Evolutionary conservation across 2,888 invertebrate genomes (phyloP).

Genomic region (Agriopis marginaria): DNA sequence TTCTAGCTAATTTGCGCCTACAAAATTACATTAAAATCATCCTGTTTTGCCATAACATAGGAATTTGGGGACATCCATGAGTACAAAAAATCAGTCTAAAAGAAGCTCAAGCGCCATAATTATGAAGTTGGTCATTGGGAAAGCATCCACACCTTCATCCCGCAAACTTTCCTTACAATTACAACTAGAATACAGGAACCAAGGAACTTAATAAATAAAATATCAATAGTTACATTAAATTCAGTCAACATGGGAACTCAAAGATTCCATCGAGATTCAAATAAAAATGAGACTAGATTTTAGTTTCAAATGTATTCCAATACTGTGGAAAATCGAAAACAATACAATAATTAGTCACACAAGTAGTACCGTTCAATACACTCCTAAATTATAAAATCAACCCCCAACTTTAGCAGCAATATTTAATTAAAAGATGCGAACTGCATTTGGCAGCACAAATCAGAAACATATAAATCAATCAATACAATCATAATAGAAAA

Average conservation of each 20-base stretch:
- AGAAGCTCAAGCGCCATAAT: constrained; percentile 60
- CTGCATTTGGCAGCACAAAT: constrained; percentile 12
- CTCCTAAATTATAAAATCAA: neutral
- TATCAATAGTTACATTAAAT: constrained; percentile 52
- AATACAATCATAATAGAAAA: constrained; percentile 38
- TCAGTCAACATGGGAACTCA: constrained; percentile 52
- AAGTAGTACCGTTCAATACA: constrained; percentile 12
- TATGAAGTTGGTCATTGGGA: constrained; percentile 62
- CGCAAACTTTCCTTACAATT: constrained; percentile 63
- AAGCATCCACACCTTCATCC: constrained; percentile 48
- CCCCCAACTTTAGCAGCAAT: neutral
- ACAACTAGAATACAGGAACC: constrained; percentile 62
- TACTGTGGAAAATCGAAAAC: constrained; percentile 5
- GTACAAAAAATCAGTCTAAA: constrained; percentile 80
- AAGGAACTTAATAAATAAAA: constrained; percentile 58
- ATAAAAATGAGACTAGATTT: constrained; percentile 51
- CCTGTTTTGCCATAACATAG: constrained; percentile 27
- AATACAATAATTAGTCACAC: neutral
- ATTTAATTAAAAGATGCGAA: constrained; percentile 5
- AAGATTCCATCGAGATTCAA: constrained; percentile 39
- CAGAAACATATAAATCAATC: constrained; percentile 9
- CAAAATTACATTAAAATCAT: constrained; percentile 18
- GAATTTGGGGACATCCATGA: constrained; percentile 38
- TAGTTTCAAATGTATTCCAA: constrained; percentile 11
- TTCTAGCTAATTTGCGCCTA: constrained; percentile 21